phyloP scores from a whole-genome alignment of 2,797 vertebrate genomes.

The Apogon hyalosoma region DNA sequence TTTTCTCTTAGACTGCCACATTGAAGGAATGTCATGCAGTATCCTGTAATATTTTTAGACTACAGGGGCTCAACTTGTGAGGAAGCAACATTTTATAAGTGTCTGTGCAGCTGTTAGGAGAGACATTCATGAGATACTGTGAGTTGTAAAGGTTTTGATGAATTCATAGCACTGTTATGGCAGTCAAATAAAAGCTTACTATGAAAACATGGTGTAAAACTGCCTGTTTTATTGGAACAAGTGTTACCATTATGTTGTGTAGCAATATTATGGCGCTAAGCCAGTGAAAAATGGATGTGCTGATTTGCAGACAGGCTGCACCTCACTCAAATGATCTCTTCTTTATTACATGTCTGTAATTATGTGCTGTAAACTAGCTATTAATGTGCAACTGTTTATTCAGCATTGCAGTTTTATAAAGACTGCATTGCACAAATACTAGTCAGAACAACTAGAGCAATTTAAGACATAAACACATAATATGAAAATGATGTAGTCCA shows the following conservation, averaged over 20 bases:
- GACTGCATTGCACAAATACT: constrained; percentile 13
- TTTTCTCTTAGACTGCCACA: constrained; percentile 11
- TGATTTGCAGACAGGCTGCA: constrained; percentile 49
- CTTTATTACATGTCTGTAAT: constrained; percentile 49
- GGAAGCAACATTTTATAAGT: constrained; percentile 52
- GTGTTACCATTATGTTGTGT: constrained; percentile 64
- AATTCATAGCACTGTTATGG: constrained; percentile 68
- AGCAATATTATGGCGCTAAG: constrained; percentile 23
- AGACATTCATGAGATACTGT: constrained; percentile 49
- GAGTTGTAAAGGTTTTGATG: constrained; percentile 67
- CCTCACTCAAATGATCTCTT: constrained; percentile 15
- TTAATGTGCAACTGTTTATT: constrained; percentile 63
- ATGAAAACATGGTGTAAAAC: constrained; percentile 78
- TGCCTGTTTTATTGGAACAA: constrained; percentile 72
- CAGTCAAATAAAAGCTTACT: constrained; percentile 75
- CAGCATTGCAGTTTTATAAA: constrained; percentile 31
- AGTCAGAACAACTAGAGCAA: neutral
- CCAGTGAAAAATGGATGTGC: constrained; percentile 49
- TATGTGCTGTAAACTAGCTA: constrained; percentile 23
- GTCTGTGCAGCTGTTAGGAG: constrained; percentile 60
- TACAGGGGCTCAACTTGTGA: constrained; percentile 6
- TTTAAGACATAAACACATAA: neutral
- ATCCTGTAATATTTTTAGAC: constrained; percentile 67
- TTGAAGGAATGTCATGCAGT: constrained; percentile 46
- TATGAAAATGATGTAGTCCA: neutral